These are phyloP conservation scores for Athripsodes cinereus DNA, from an alignment of 2,888 invertebrate species.

Conservation along the genomic window DNA sequence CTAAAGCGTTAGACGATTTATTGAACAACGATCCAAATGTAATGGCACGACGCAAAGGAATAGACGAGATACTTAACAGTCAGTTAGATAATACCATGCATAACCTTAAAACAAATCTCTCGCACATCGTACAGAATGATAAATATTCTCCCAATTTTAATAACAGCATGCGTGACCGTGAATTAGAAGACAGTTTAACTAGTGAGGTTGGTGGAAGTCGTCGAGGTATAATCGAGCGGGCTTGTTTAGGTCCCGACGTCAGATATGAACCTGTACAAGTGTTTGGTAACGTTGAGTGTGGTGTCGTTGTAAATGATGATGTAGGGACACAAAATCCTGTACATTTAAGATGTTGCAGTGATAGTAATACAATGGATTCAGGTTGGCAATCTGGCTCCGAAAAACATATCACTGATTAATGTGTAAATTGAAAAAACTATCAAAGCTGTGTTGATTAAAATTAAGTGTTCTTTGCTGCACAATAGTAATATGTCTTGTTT, in stretches of 20 bases:
- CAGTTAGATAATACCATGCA: slow-evolving; percentile 6
- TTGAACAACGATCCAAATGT: slow-evolving; percentile 4
- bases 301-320: slow-evolving; percentile 23
- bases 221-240: slow-evolving; percentile 40
- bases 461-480: no score
- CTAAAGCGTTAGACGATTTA: slow-evolving; percentile 9
- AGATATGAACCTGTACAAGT: slow-evolving; percentile 43
- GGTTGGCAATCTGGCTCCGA: slow-evolving; percentile 66
- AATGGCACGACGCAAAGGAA: slow-evolving; percentile 5
- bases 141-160: slow-evolving; percentile 5
- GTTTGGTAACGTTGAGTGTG: slow-evolving; percentile 27
- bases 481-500: no score
- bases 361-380: slow-evolving; percentile 59
- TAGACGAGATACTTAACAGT: slow-evolving; percentile 14
- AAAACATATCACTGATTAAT: slow-evolving; percentile 48
- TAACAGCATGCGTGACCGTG: neutral
- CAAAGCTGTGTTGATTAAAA: no score
- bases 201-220: slow-evolving; percentile 35
- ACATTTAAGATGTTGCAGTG: slow-evolving; percentile 52
- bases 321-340: slow-evolving; percentile 26
- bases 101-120: slow-evolving; percentile 13
- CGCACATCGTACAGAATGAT: slow-evolving; percentile 19
- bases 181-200: slow-evolving; percentile 28
- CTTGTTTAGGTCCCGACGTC: slow-evolving; percentile 39
- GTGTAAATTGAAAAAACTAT: neutral